phyloP scores from a whole-genome alignment of 2,113 vertebrate species.

The Riparia riparia region DNA sequence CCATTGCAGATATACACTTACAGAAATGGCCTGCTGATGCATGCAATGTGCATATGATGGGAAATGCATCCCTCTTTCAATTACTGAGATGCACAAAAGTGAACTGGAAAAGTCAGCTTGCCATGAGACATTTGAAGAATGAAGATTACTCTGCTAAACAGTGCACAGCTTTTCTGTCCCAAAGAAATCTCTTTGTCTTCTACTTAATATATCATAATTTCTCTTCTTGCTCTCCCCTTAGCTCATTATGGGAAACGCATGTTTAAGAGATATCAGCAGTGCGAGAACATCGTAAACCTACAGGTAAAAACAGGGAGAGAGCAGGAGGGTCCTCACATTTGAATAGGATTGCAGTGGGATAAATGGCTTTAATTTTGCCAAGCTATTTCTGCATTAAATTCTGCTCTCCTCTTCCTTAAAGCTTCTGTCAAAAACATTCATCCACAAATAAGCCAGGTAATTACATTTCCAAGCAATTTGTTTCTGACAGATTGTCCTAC shows the following conservation, averaged over 20 bases:
- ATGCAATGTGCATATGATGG: background rate
- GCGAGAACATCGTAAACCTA: accelerated
- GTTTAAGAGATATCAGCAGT: accelerated
- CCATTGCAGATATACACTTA: background rate
- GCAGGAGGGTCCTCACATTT: background rate
- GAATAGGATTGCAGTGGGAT: background rate
- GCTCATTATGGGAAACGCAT: background rate
- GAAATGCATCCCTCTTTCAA: background rate
- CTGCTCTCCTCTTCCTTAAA: background rate
- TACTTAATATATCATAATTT: background rate
- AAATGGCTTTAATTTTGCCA: background rate
- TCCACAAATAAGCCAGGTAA: background rate
- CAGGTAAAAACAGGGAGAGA: background rate
- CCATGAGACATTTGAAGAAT: background rate
- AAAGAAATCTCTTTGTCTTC: background rate
- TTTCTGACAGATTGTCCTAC: background rate
- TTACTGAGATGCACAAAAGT: background rate
- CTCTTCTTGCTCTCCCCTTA: background rate
- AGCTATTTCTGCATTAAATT: background rate
- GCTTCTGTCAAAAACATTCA: background rate
- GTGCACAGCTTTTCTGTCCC: background rate
- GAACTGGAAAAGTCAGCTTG: background rate
- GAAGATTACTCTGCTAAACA: background rate
- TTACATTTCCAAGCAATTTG: background rate
- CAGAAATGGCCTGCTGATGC: background rate